phyloP scores from a whole-genome alignment of 2,113 vertebrate genomes.

The Tachysurus vachellii region DNA sequence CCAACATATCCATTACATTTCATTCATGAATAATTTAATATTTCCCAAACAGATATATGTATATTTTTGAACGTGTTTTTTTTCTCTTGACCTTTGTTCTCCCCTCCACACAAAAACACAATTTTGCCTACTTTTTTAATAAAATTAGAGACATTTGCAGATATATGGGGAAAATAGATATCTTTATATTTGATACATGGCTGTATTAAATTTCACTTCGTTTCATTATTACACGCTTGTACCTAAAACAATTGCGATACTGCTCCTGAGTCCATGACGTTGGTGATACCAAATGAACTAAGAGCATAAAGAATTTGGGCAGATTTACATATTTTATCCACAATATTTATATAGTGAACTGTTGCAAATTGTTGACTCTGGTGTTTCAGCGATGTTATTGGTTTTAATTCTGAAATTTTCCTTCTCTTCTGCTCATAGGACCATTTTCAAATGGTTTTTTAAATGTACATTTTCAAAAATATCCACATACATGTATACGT shows the following conservation, averaged over 20 bases:
- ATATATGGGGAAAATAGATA: background rate
- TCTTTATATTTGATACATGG: background rate
- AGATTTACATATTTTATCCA: background rate
- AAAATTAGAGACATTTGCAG: background rate
- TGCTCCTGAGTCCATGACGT: background rate
- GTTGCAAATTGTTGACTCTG: background rate
- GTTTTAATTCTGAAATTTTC: background rate
- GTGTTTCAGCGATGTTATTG: background rate
- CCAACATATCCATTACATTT: background rate
- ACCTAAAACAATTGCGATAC: too few relatives aligned
- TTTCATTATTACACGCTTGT: background rate
- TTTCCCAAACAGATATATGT: background rate
- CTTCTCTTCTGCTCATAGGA: background rate
- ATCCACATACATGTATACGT: background rate
- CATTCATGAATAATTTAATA: background rate
- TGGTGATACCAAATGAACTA: too few relatives aligned
- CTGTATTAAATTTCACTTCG: background rate
- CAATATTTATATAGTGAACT: background rate
- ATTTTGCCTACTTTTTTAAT: background rate
- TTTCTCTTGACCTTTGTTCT: background rate
- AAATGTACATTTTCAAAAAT: background rate
- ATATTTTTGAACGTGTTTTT: background rate
- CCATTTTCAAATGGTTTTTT: background rate
- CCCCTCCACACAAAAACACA: background rate
- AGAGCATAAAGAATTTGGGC: background rate